These are phyloP conservation scores for Azorinus chamasolen DNA, from an alignment of 2,888 invertebrate genomes.

Conservation along the genomic window DNA sequence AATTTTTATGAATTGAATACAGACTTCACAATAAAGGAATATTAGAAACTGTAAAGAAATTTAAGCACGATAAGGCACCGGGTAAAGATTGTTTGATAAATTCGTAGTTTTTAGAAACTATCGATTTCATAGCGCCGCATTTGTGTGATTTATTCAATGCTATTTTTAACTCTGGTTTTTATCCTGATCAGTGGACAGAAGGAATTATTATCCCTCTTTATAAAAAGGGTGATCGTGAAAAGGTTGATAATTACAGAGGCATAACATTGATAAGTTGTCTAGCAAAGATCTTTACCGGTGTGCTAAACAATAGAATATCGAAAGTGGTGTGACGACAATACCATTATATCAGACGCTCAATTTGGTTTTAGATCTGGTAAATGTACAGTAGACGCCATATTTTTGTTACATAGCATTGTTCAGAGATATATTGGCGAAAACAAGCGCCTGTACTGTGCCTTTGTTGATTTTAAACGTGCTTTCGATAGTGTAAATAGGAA, in stretches of 20 bases:
- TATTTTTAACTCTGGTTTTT: conserved; percentile 9
- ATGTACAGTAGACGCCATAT: conserved; percentile 12
- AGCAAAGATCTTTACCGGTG: conserved; percentile 19
- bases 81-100: conserved; percentile 11
- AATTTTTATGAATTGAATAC: not conserved
- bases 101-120: conserved; percentile 14
- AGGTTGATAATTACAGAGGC: conserved; percentile 20
- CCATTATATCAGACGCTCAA: conserved; percentile 11
- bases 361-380: conserved; percentile 11
- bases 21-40: not conserved
- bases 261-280: conserved; percentile 22
- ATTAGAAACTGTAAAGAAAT: not conserved
- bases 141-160: conserved; percentile 13
- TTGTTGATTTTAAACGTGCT: conserved; percentile 14
- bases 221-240: conserved; percentile 14
- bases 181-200: conserved; percentile 20
- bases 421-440: not conserved
- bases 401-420: not conserved
- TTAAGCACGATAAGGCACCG: conserved; percentile 1
- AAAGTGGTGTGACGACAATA: conserved; percentile 18
- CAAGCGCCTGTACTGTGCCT: conserved; percentile 6
- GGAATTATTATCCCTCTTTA: conserved; percentile 17
- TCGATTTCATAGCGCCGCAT: conserved; percentile 6
- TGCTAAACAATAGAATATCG: conserved; percentile 20
- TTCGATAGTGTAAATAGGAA: conserved; percentile 23